Evolutionary conservation across 2,888 invertebrate genomes (phyloP).

Genomic region (Limnephilus lunatus): DNA sequence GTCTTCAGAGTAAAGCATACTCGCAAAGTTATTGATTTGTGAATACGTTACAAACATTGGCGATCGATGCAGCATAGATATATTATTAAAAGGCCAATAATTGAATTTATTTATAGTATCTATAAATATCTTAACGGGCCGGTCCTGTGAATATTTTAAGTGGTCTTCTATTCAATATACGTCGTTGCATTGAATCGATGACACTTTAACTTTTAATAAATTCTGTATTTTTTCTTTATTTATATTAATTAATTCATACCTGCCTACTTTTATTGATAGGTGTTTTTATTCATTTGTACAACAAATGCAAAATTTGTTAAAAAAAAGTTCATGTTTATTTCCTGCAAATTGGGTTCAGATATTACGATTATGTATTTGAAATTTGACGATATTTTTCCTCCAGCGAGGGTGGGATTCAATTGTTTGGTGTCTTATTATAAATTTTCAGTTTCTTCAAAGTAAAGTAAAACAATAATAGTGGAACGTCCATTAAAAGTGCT

Average conservation of each 20-base stretch:
- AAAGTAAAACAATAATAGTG: not conserved
- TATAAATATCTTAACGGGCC: conserved; percentile 22
- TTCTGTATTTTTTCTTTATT: not conserved
- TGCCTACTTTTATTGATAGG: not conserved
- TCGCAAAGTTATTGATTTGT: not conserved
- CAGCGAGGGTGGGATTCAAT: not conserved
- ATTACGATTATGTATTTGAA: not conserved
- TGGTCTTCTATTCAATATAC: not conserved
- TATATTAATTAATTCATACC: not conserved
- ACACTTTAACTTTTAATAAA: not conserved
- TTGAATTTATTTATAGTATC: conserved; percentile 39
- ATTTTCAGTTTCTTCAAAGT: not conserved
- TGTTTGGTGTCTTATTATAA: not conserved
- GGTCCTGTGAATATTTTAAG: conserved; percentile 18
- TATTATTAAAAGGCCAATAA: not conserved
- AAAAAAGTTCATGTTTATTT: not conserved
- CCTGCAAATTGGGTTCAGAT: not conserved
- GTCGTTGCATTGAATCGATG: not conserved
- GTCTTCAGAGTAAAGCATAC: not conserved
- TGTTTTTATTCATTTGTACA: not conserved
- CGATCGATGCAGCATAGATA: not conserved
- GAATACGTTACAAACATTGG: not conserved
- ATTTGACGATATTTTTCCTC: not conserved
- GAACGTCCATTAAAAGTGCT: not conserved
- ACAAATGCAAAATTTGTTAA: not conserved